Evolutionary conservation across 1,140 invertebrate genomes (phyloP).

Genomic region (Drosophila chauvacae): DNA sequence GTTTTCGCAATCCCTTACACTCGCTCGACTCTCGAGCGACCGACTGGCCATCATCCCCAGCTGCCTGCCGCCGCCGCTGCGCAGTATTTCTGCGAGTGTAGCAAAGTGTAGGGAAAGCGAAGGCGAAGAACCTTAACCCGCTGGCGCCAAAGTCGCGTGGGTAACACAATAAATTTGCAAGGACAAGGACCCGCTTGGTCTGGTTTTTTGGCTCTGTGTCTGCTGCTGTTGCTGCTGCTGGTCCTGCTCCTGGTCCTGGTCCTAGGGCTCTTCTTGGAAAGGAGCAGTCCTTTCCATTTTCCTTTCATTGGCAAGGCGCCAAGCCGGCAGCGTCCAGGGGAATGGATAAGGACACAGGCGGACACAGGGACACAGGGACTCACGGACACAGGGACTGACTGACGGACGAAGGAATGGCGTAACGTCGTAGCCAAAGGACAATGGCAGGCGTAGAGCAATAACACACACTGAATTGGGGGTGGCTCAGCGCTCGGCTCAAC

Average conservation of each 20-base stretch:
- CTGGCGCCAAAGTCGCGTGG: conserved; percentile 74
- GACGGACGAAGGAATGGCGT: conserved; percentile 5
- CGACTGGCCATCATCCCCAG: not conserved
- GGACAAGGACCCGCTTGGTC: conserved; percentile 57
- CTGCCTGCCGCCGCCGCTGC: not conserved
- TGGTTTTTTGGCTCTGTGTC: not conserved
- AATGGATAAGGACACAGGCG: conserved; percentile 27
- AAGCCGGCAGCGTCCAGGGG: conserved; percentile 43
- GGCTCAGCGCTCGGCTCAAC: conserved; percentile 52
- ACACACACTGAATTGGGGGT: conserved; percentile 64
- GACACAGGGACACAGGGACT: conserved; percentile 23
- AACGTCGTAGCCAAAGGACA: conserved; percentile 44
- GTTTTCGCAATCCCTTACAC: conserved; percentile 6
- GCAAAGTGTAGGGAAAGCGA: conserved; percentile 39
- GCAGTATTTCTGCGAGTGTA: conserved; percentile 40
- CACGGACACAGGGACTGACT: not conserved
- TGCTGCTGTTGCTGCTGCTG: not conserved
- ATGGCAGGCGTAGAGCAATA: conserved; percentile 73
- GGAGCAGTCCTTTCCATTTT: conserved; percentile 5
- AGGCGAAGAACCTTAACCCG: conserved; percentile 70
- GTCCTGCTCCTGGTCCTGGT: not conserved
- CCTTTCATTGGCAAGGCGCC: conserved; percentile 64
- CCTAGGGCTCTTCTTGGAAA: not conserved
- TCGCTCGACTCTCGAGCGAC: not conserved
- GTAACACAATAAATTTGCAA: conserved; percentile 79